Percentiles rank a stretch among this genome's conserved stretches.
phyloP scores from a whole-genome alignment of 2,113 vertebrate species.

The Phoenicopterus ruber region DNA sequence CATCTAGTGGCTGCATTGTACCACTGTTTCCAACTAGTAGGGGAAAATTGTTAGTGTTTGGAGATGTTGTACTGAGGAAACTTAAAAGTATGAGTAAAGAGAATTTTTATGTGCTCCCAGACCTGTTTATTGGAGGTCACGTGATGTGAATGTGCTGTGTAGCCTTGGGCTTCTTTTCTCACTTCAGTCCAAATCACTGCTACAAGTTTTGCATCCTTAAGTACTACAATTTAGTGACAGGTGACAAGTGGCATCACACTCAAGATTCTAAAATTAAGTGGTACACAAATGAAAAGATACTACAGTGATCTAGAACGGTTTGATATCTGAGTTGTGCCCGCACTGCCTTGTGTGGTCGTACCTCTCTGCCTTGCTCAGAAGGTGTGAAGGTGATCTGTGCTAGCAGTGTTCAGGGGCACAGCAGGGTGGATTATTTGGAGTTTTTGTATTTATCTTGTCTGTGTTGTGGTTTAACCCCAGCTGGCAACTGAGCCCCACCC shows the following conservation, averaged over 20 bases:
- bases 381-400: neutral
- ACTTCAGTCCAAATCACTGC: neutral
- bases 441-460: too few species aligned
- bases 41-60: neutral
- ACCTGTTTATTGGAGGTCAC: neutral
- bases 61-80: neutral
- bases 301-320: neutral
- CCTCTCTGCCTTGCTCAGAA: neutral
- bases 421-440: neutral
- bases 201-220: neutral
- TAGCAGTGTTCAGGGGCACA: neutral
- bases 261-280: neutral
- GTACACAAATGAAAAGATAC: neutral
- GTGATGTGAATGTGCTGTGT: neutral
- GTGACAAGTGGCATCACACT: neutral
- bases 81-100: neutral
- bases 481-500: too few species aligned
- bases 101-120: neutral
- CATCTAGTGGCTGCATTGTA: neutral
- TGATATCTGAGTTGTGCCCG: neutral
- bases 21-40: neutral
- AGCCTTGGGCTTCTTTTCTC: neutral
- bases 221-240: neutral
- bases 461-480: too few species aligned
- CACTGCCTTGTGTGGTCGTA: rapidly evolving